A percentile compares a stretch with the other conserved stretches of the same genome.
phyloP scores from a whole-genome alignment of 2,888 invertebrate species.

The Piscicola geometra region DNA sequence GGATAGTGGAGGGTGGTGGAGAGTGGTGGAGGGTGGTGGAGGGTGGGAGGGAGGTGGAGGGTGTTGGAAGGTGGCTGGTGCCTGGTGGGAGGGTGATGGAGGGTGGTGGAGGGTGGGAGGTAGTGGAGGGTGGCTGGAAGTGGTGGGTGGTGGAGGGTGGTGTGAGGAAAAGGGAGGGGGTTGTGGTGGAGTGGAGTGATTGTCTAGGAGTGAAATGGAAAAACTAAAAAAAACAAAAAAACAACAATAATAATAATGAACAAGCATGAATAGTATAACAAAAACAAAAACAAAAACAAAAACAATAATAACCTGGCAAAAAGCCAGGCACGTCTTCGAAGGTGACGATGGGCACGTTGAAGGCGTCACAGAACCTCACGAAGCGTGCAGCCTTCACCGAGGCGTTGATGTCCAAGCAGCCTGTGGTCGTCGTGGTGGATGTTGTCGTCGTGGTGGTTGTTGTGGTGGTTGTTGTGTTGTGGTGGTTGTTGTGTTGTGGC shows the following conservation, averaged over 20 bases:
- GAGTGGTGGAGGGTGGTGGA: background rate
- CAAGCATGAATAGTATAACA: no score
- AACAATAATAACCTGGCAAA: constrained; percentile 59
- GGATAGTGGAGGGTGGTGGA: background rate
- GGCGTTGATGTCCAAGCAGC: constrained; percentile 67
- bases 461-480: no score
- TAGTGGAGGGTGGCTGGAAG: background rate
- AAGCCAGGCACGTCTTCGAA: constrained; percentile 69
- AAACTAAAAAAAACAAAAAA: no score
- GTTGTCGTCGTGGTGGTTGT: no score
- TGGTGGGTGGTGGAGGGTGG: background rate
- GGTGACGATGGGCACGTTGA: constrained; percentile 67
- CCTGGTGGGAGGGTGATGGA: constrained; percentile 58
- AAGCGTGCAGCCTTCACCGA: constrained; percentile 68
- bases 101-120: constrained; percentile 61
- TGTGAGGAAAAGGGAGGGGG: no score
- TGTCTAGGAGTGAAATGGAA: no score
- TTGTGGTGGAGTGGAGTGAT: no score
- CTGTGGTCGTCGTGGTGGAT: no score
- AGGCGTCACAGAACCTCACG: constrained; percentile 68
- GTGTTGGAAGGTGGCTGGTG: no score
- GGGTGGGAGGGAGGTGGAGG: no score
- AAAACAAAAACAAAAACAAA: background rate
- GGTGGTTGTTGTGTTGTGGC: no score
- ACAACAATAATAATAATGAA: background rate